Percentiles rank a stretch among this genome's conserved stretches.
Evolutionary conservation across 1,140 invertebrate genomes (phyloP).

Genomic region (Bombyx mandarina): DNA sequence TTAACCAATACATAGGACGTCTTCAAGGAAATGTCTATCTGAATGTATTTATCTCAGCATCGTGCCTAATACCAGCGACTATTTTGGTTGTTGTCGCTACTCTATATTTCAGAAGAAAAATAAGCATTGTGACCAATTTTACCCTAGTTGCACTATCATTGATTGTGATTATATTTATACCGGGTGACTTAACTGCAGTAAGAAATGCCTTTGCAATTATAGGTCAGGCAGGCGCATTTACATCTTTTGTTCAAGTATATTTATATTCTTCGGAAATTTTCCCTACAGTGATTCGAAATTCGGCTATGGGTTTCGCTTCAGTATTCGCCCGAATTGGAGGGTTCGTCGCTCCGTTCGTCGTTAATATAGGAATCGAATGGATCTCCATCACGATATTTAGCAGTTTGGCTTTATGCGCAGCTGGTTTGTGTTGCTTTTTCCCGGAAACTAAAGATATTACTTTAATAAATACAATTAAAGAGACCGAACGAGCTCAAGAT

Average conservation of each 20-base stretch:
- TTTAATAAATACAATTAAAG: constrained; percentile 43
- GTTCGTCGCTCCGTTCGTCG: constrained; percentile 77
- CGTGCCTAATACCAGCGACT: constrained; percentile 74
- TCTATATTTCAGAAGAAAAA: constrained; percentile 74
- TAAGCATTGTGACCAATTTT: constrained; percentile 36
- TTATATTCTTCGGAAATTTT: constrained; percentile 78
- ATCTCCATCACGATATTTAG: constrained; percentile 45
- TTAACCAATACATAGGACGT: constrained; percentile 80
- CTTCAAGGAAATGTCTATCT: constrained; percentile 80
- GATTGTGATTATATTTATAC: constrained; percentile 39
- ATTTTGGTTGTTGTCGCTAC: constrained; percentile 74
- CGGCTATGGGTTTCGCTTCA: constrained; percentile 75
- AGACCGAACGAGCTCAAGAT: constrained; percentile 23
- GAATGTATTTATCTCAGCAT: constrained; percentile 78
- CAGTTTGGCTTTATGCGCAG: constrained; percentile 33
- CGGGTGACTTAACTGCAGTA: constrained; percentile 18
- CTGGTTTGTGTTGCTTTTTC: constrained; percentile 39
- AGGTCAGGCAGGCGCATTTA: constrained; percentile 74
- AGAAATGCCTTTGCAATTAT: constrained; percentile 69
- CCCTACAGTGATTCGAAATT: constrained; percentile 78
- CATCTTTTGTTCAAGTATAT: constrained; percentile 74
- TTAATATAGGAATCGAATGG: constrained; percentile 67
- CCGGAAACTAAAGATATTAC: constrained; percentile 50
- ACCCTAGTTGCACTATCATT: constrained; percentile 34
- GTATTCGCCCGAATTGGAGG: constrained; percentile 76